phyloP scores from a whole-genome alignment of 1,140 invertebrate genomes.

The Phocides pigmalion region DNA sequence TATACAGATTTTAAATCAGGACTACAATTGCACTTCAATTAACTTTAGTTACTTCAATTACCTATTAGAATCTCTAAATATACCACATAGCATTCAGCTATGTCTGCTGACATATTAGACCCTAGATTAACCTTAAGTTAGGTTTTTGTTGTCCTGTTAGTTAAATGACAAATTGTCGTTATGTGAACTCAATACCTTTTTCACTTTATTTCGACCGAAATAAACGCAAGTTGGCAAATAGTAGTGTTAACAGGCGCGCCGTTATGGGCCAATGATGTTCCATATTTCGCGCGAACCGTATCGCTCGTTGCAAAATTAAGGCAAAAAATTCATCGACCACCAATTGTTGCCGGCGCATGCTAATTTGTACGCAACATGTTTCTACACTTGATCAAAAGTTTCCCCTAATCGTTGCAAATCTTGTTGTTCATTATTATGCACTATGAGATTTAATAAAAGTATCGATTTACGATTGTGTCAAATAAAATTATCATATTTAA shows the following conservation, averaged over 20 bases:
- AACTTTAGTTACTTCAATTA: too few relatives aligned
- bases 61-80: too few relatives aligned
- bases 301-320: slow-evolving; percentile 63
- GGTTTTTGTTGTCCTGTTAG: too few relatives aligned
- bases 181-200: neutral
- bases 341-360: slow-evolving; percentile 67
- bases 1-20: too few relatives aligned
- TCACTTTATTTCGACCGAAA: neutral
- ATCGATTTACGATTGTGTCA: neutral
- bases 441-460: neutral
- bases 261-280: slow-evolving; percentile 69
- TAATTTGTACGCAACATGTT: slow-evolving; percentile 61
- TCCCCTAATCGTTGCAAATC: slow-evolving; percentile 36
- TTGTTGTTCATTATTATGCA: slow-evolving; percentile 6
- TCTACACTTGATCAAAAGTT: slow-evolving; percentile 39
- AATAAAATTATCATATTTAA: too few relatives aligned
- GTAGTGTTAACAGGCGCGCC: slow-evolving; percentile 53
- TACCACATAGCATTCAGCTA: too few relatives aligned
- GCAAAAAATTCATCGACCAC: slow-evolving; percentile 61
- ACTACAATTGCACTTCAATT: too few relatives aligned
- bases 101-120: too few relatives aligned
- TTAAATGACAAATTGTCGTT: neutral
- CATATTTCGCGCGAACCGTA: slow-evolving; percentile 71
- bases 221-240: slow-evolving; percentile 35
- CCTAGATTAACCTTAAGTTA: too few relatives aligned